Evolutionary conservation across 2,113 vertebrate species (phyloP).

Genomic region (Hyaena hyaena): DNA sequence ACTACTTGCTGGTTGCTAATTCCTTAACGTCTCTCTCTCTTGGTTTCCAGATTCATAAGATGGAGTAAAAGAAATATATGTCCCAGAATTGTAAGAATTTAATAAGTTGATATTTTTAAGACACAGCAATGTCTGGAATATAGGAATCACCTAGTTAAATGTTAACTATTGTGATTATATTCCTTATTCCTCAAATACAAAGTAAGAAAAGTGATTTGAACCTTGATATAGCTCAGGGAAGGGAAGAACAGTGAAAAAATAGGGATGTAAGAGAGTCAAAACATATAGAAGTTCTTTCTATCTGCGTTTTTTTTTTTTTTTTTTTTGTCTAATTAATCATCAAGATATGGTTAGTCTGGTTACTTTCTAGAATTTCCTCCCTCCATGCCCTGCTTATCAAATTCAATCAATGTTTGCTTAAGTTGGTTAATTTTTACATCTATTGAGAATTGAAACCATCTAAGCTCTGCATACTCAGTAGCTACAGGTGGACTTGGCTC

Average conservation of each 20-base stretch:
- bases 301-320: neutral
- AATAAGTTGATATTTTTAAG: neutral
- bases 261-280: neutral
- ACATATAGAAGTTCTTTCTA: neutral
- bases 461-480: neutral
- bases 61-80: neutral
- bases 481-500: neutral
- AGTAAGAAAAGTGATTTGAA: constrained; percentile 11
- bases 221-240: neutral
- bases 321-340: neutral
- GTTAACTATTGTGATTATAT: neutral
- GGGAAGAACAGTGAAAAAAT: neutral
- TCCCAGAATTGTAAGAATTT: neutral
- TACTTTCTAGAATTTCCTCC: neutral
- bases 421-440: neutral
- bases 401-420: neutral
- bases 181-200: neutral
- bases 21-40: neutral
- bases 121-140: neutral
- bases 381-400: neutral
- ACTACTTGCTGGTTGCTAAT: neutral
- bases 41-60: neutral
- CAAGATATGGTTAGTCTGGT: neutral
- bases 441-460: neutral
- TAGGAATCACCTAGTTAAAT: neutral